These are phyloP conservation scores for Cremastinae sp. DNA, from an alignment of 2,888 invertebrate genomes.

Conservation along the genomic window DNA sequence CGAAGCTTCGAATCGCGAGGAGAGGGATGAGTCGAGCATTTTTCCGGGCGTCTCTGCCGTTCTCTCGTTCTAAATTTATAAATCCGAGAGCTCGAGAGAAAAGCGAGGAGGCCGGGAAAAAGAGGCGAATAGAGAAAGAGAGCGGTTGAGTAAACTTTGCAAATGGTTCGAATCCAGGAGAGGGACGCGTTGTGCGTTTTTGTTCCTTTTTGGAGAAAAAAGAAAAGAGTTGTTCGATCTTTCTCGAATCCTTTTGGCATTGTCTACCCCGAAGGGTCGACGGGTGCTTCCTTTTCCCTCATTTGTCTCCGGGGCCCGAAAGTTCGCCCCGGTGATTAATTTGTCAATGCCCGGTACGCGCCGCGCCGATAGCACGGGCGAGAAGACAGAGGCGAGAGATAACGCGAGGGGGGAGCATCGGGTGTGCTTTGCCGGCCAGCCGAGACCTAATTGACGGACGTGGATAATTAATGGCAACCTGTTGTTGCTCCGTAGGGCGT, in stretches of 20 bases:
- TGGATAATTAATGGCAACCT: conserved; percentile 68
- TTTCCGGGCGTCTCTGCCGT: conserved; percentile 16
- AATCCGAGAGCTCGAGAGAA: not conserved
- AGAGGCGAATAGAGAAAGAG: not conserved
- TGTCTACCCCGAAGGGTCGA: conserved; percentile 17
- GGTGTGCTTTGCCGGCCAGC: conserved; percentile 47
- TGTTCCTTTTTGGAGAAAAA: not conserved
- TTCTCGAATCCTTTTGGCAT: conserved; percentile 15
- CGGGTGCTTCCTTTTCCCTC: conserved; percentile 3
- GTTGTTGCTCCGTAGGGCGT: conserved; percentile 60
- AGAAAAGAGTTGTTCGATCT: not conserved
- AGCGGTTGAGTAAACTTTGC: conserved; percentile 55
- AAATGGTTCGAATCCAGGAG: conserved; percentile 48
- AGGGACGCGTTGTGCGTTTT: conserved; percentile 41
- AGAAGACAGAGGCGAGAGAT: conserved; percentile 22
- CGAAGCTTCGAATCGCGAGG: conserved; percentile 26
- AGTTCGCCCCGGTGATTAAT: conserved; percentile 54
- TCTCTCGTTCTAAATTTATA: conserved; percentile 34
- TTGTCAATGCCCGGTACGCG: conserved; percentile 52
- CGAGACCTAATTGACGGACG: conserved; percentile 64
- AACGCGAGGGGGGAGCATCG: conserved; percentile 36
- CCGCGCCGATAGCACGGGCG: conserved; percentile 36
- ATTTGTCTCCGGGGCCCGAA: conserved; percentile 18
- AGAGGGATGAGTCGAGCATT: conserved; percentile 39
- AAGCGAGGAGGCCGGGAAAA: conserved; percentile 6